Percentiles rank a stretch among this genome's conserved stretches.
These are phyloP conservation scores for Temnothorax curvispinosus DNA, from an alignment of 1,140 invertebrate species.

Conservation along the genomic window DNA sequence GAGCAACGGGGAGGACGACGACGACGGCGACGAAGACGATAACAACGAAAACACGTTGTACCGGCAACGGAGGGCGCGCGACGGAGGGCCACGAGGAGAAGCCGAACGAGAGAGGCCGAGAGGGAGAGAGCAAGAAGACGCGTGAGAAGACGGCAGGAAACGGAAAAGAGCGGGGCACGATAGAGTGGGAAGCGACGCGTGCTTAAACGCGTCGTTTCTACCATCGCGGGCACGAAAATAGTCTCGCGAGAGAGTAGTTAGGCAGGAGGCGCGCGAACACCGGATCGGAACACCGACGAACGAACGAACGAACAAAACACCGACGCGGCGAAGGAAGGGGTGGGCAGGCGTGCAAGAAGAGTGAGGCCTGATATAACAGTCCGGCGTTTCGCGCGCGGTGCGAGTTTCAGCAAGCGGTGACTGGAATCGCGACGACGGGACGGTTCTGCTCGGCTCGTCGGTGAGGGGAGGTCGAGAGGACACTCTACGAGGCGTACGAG, in stretches of 20 bases:
- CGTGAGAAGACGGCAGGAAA: not conserved
- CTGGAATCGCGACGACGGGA: not conserved
- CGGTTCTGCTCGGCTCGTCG: not conserved
- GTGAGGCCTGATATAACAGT: conserved; percentile 24
- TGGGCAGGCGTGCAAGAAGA: not conserved
- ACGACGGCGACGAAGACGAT: conserved; percentile 61
- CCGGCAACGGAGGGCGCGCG: not conserved
- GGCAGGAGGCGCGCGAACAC: conserved; percentile 9
- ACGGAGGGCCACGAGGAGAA: conserved; percentile 29
- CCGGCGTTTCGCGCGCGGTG: conserved; percentile 13
- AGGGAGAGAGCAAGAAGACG: too few relatives aligned
- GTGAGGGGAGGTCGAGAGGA: not conserved
- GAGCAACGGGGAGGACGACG: conserved; percentile 56
- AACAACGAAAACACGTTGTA: not conserved
- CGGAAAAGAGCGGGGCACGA: conserved; percentile 26
- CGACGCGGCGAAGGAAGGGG: conserved; percentile 14
- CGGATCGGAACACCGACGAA: conserved; percentile 4
- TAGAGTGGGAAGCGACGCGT: conserved; percentile 62
- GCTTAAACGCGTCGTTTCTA: conserved; percentile 68
- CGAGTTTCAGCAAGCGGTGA: not conserved
- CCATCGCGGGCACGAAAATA: conserved; percentile 71
- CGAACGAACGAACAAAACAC: conserved; percentile 25
- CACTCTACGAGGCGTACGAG: not conserved
- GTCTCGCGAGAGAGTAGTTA: conserved; percentile 41
- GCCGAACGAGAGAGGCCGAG: too few relatives aligned